A percentile compares a stretch with the other conserved stretches of the same genome.
Conservation (phyloP, 2,888 invertebrate genomes). For the Caenorhabditis auriculariae region DNA sequence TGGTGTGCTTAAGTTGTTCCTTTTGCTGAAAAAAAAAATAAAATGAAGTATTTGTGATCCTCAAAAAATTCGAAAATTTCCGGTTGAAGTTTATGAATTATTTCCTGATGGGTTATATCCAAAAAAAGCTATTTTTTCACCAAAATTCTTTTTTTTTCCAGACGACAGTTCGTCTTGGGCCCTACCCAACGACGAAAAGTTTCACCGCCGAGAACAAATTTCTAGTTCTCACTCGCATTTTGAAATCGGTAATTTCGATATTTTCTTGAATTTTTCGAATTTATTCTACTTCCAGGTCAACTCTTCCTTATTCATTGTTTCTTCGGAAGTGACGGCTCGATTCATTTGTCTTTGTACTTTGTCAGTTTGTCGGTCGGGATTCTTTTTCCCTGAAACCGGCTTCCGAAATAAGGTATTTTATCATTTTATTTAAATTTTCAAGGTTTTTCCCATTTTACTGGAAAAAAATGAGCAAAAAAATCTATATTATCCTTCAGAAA, state of each 20-base stretch:
- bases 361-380: constrained; percentile 32
- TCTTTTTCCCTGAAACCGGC: constrained; percentile 35
- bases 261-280: neutral
- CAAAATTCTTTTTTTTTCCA: constrained; percentile 3
- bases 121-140: neutral
- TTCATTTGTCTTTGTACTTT: constrained; percentile 29
- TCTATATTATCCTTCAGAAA: too few species aligned
- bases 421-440: neutral
- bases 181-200: constrained; percentile 82
- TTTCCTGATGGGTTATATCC: neutral
- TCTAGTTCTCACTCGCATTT: constrained; percentile 80
- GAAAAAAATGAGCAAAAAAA: too few species aligned
- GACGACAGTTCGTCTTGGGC: constrained; percentile 79
- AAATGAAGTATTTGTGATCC: too few species aligned
- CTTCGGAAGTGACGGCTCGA: constrained; percentile 30
- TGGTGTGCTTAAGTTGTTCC: too few species aligned
- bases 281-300: constrained; percentile 20
- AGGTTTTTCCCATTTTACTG: too few species aligned
- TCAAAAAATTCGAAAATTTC: too few species aligned
- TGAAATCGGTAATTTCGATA: constrained; percentile 74
- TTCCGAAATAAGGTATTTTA: constrained; percentile 23
- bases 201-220: constrained; percentile 86
- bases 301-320: constrained; percentile 25
- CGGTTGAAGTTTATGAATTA: too few species aligned
- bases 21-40: neutral